phyloP scores from a whole-genome alignment of 2,797 vertebrate species.

The Anisognathus igniventris region DNA sequence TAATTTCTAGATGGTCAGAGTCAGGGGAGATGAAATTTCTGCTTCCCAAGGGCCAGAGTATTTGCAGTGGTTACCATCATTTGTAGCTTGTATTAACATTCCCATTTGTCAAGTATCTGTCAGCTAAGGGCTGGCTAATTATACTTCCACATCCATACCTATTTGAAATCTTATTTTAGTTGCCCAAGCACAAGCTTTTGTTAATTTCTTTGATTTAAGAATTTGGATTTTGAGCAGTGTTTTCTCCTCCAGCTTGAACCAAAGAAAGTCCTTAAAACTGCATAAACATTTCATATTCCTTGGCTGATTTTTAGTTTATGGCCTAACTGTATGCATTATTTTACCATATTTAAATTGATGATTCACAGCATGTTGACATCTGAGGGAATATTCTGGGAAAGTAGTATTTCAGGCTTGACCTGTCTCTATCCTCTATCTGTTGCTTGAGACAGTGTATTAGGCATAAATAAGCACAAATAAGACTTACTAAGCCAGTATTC shows the following conservation, averaged over 20 bases:
- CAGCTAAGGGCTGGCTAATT: neutral
- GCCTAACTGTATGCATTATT: neutral
- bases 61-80: neutral
- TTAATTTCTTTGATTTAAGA: neutral
- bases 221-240: neutral
- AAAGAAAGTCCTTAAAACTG: neutral
- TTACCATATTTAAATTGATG: neutral
- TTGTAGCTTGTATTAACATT: neutral
- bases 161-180: neutral
- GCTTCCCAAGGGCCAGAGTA: neutral
- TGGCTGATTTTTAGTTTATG: neutral
- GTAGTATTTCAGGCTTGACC: neutral
- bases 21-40: neutral
- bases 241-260: neutral
- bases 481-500: neutral
- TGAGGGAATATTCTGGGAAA: neutral
- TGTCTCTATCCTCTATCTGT: neutral
- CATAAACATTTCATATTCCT: neutral
- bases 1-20: neutral
- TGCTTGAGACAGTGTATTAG: neutral
- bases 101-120: neutral
- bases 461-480: neutral
- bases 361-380: neutral
- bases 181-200: neutral
- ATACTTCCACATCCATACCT: neutral